Evolutionary conservation across 2,113 vertebrate species (phyloP), one percentile per base, ranked within the genome.

Genomic region (Ailurus styani): DNA sequence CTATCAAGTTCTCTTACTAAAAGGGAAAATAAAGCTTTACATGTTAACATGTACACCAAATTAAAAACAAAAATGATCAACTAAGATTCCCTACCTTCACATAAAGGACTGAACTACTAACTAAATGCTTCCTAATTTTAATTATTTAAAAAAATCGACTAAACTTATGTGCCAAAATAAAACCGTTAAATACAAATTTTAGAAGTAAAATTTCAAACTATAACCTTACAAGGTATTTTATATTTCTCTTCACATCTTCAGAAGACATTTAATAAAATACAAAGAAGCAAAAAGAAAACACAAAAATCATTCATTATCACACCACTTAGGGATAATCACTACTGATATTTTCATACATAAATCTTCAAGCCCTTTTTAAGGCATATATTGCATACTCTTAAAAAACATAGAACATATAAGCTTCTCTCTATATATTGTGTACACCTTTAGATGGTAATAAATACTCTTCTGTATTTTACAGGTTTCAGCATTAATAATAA

Each of bases 171-270:
- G 40, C 31, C 90, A 90, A 97, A 97, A 79, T 55, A 54, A 87
- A 97, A 64, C 12, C 15, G 7, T 95, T 85, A 70, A 84, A 64
- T 72, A 91, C 4, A 77, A 7, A 91, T 52, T 91, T 94, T 93
- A 62, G 86, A 97, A 91, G 60, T 50, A 97, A 84, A 96, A 42
- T 85, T 97, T 96, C 23, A 95, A 87, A 90, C 23, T 93, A 11
- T 60, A 96, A 91, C 5, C 8, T 95, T 87, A 57, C 1, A 95
- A 40, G 23, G 14, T 68, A 96, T 45, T 91, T 27, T 37, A 17
- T 21, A 50, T 87, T 94, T 83, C 78, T 78, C 15, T 75, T 93
- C 27, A 75, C 12, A 75, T 70, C 73, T 79, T 95, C 10, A 90
- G 20, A 90, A 84, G 34, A 96, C 85, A 85, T 78, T 62, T 87